Base-by-base conservation (phyloP, 2,797 vertebrate species). In the Sphenodon punctatus region DNA sequence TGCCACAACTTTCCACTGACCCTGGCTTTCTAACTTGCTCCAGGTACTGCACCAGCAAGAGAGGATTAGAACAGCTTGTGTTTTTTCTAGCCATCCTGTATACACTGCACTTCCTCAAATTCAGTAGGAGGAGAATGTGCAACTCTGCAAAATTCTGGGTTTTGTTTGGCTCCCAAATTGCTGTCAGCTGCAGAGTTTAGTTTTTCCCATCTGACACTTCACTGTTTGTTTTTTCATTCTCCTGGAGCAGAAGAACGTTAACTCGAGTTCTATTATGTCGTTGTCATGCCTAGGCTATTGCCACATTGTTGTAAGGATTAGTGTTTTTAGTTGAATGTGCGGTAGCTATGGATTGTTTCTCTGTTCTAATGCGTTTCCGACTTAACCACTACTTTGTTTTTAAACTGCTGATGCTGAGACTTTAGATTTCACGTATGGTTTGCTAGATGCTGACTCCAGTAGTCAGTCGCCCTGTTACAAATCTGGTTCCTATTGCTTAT, bases 161-260 rank as follows among this genome's bases (percentile, higher is more conserved):
- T 93, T 93, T 90, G 55, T 86, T 93, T 93, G 89, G 79, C 79
- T 88, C 64, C 86, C 46, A 20, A 89, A 91, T 59, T 84, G 87
- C 92, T 92, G 80, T 87, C 81, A 82, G 85, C 85, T 86, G 86
- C 92, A 93, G 76, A 88, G 86, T 67, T 83, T 32, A 58, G 78
- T 58, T 82, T 77, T 90, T 85, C 85, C 83, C 72, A 87, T 92
- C 75, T 85, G 78, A 88, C 61, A 89, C 80, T 71, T 78, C 14
- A 27, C 76, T 85, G 76, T 90, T 94, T 91, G 60, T 41, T 76
- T 92, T 91, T 91, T 89, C 51, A 30, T 86, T 92, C 73, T 91
- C 75, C 78, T 84, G 56, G 64, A 69, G 30, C 72, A 85, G 82
- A 84, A 87, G 79, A 88, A 73, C 64, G 25, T 80, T 48, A 53